These are phyloP conservation scores for Hymenochirus boettgeri DNA, from an alignment of 2,113 vertebrate genomes.

Conservation along the genomic window DNA sequence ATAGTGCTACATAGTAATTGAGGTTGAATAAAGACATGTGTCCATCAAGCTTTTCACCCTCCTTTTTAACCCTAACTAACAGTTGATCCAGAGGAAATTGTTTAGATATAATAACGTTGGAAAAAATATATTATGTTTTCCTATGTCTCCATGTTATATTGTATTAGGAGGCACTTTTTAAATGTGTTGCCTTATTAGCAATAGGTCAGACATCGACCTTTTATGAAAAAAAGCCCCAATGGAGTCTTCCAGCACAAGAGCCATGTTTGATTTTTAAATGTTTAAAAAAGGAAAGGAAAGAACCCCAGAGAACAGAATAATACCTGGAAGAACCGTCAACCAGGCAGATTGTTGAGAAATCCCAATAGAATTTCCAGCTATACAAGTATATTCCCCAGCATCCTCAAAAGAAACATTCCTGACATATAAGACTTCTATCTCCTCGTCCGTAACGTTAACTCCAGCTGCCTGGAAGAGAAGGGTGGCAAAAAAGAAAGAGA, in stretches of 20 bases:
- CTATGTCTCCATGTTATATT: no score
- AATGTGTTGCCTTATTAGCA: no score
- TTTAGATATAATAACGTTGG: no score
- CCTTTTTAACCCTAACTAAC: no score
- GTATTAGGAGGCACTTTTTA: no score
- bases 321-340: conserved; percentile 99
- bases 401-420: conserved; percentile 99
- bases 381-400: conserved; percentile 98
- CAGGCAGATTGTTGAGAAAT: conserved; percentile 99
- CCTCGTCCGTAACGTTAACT: conserved; percentile 99
- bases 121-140: no score
- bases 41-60: no score
- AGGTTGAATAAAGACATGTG: no score
- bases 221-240: neutral
- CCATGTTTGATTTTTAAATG: conserved; percentile 56
- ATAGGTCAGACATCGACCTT: no score
- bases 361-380: conserved; percentile 99
- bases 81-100: no score
- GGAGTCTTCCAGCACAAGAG: conserved; percentile 59
- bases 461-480: conserved; percentile 90
- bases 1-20: no score
- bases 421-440: conserved; percentile 98
- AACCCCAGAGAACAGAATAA: conserved; percentile 69
- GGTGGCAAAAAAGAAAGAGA: conserved; percentile 56
- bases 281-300: conserved; percentile 51